Conservation (phyloP, 2,888 invertebrate genomes). For the Micoletzkya japonica region DNA sequence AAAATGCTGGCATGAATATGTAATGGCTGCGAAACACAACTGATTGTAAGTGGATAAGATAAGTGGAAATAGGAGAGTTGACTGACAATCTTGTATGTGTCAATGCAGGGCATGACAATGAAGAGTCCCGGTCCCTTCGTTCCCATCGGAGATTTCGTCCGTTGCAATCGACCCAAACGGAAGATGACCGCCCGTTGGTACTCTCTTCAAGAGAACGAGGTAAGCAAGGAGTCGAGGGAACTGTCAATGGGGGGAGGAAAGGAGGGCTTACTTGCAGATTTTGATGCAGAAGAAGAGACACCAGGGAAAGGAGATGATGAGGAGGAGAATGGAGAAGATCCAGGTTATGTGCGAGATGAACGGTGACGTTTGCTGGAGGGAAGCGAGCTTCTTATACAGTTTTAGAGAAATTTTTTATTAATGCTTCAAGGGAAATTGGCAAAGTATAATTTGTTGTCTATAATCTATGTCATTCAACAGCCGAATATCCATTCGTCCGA, state of each 20-base stretch:
- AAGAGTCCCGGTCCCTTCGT: constrained; percentile 82
- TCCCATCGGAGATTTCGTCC: constrained; percentile 65
- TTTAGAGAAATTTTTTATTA: neutral
- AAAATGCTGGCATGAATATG: neutral
- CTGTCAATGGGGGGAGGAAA: neutral
- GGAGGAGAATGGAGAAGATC: constrained; percentile 51
- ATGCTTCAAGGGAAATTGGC: no score
- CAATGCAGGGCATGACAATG: constrained; percentile 93
- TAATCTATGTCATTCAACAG: no score
- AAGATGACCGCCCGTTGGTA: constrained; percentile 84
- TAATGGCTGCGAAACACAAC: neutral
- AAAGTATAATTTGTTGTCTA: no score
- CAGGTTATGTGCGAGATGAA: constrained; percentile 54
- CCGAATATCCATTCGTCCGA: no score
- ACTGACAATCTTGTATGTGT: constrained; percentile 70
- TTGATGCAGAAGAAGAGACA: constrained; percentile 60
- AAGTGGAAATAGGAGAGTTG: neutral
- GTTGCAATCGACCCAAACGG: constrained; percentile 76
- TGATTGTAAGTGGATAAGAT: neutral
- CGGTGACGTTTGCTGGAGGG: constrained; percentile 46
- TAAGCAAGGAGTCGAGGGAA: neutral
- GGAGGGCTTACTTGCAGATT: constrained; percentile 51
- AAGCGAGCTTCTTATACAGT: neutral
- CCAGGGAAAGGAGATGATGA: constrained; percentile 60
- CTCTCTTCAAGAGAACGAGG: constrained; percentile 51